Conservation (phyloP, 2,113 vertebrate genomes). For the Psephotus haematonotus region DNA sequence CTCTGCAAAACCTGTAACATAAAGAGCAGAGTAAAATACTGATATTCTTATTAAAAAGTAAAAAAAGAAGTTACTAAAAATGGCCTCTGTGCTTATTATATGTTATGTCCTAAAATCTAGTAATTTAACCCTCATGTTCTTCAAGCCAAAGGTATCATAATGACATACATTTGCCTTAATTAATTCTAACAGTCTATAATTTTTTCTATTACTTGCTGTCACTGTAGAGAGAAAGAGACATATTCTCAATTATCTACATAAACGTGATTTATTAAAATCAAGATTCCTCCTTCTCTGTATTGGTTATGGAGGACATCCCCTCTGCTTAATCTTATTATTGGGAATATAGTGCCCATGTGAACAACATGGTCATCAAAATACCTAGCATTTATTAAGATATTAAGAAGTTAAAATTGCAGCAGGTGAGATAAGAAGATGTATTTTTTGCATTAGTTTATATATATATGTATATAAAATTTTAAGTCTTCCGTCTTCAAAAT, state of each 20-base stretch:
- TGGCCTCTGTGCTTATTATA: not conserved
- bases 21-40: not conserved
- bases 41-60: not conserved
- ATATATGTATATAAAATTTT: not conserved
- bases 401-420: not conserved
- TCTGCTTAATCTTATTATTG: not conserved
- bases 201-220: not conserved
- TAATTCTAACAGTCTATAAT: not conserved
- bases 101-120: not conserved
- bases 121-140: not conserved
- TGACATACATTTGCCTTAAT: not conserved
- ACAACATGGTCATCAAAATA: not conserved
- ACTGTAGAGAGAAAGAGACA: not conserved
- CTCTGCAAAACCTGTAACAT: not conserved
- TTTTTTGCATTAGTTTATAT: not conserved
- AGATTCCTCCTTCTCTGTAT: not conserved
- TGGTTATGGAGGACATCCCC: not conserved
- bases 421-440: not conserved
- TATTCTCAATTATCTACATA: not conserved
- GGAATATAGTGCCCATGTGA: not conserved
- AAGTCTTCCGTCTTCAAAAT: not conserved
- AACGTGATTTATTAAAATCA: not conserved
- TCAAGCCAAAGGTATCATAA: not conserved
- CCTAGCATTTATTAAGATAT: not conserved
- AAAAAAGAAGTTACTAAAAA: not conserved